A percentile compares a stretch with the other conserved stretches of the same genome.
Evolutionary conservation across 2,888 invertebrate genomes (phyloP).

Genomic region (Choreutis nemorana): DNA sequence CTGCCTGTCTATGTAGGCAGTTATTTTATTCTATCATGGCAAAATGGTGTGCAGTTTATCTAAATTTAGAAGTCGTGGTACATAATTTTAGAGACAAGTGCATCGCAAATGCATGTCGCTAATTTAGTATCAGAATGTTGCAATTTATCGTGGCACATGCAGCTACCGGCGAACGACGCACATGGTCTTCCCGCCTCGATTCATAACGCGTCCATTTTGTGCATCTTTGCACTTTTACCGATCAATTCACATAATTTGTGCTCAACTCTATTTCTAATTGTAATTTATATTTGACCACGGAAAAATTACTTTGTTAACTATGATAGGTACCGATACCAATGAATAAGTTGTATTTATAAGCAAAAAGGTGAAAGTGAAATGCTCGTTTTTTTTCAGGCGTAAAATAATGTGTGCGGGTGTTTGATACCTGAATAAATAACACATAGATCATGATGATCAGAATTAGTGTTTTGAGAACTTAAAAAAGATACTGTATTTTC

Average conservation of each 20-base stretch:
- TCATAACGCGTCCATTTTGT: constrained; percentile 41
- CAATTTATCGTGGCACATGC: constrained; percentile 22
- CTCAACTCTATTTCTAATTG: too few species aligned
- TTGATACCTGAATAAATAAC: too few species aligned
- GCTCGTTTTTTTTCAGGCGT: too few species aligned
- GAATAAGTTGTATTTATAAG: constrained; percentile 1
- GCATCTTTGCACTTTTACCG: constrained; percentile 13
- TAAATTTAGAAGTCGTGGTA: constrained; percentile 38
- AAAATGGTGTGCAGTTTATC: constrained; percentile 26
- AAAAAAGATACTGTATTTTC: too few species aligned
- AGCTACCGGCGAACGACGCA: constrained; percentile 26
- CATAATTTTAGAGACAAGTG: constrained; percentile 31
- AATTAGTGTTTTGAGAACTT: too few species aligned
- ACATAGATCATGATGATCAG: too few species aligned
- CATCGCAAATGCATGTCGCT: constrained; percentile 26
- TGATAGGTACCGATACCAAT: constrained; percentile 7
- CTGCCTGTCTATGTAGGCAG: too few species aligned
- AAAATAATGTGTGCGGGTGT: too few species aligned
- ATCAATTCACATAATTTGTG: neutral
- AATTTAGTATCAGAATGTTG: constrained; percentile 44
- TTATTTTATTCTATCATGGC: too few species aligned
- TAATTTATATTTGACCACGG: too few species aligned
- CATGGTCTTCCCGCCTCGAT: constrained; percentile 25
- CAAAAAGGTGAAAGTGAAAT: neutral
- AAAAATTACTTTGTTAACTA: too few species aligned